phyloP scores from a whole-genome alignment of 2,888 invertebrate species.

The Ectobius pallidus region DNA sequence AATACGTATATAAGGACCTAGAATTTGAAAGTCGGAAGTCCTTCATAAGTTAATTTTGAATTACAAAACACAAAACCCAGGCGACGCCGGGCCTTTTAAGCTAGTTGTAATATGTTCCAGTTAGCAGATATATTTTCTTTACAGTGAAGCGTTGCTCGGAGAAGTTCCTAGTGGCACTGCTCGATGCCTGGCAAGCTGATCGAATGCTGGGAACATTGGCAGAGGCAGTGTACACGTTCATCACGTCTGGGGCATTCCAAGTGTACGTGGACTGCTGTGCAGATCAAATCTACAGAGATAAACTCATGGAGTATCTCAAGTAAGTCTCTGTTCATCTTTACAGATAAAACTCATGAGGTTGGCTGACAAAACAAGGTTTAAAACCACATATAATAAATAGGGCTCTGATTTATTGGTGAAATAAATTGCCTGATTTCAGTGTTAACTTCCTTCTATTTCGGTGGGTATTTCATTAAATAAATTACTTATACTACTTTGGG shows the following conservation, averaged over 20 bases:
- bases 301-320: slow-evolving; percentile 46
- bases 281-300: slow-evolving; percentile 20
- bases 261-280: slow-evolving; percentile 32
- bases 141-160: slow-evolving; percentile 34
- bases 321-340: slow-evolving; percentile 47
- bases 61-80: too few relatives aligned
- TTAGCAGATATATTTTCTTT: neutral
- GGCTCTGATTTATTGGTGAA: too few relatives aligned
- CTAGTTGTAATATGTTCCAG: too few relatives aligned
- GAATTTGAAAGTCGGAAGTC: too few relatives aligned
- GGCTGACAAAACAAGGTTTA: neutral
- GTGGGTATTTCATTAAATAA: too few relatives aligned
- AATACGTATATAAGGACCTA: too few relatives aligned
- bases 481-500: too few relatives aligned
- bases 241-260: slow-evolving; percentile 10
- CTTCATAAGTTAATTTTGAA: too few relatives aligned
- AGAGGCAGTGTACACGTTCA: slow-evolving; percentile 21
- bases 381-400: too few relatives aligned
- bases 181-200: slow-evolving; percentile 28
- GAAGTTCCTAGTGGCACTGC: slow-evolving; percentile 26
- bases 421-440: too few relatives aligned
- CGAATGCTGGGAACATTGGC: slow-evolving; percentile 15
- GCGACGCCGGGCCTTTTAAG: too few relatives aligned
- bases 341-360: neutral
- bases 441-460: too few relatives aligned